phyloP scores from a whole-genome alignment of 2,113 vertebrate species.

The Cheirogaleus medius region DNA sequence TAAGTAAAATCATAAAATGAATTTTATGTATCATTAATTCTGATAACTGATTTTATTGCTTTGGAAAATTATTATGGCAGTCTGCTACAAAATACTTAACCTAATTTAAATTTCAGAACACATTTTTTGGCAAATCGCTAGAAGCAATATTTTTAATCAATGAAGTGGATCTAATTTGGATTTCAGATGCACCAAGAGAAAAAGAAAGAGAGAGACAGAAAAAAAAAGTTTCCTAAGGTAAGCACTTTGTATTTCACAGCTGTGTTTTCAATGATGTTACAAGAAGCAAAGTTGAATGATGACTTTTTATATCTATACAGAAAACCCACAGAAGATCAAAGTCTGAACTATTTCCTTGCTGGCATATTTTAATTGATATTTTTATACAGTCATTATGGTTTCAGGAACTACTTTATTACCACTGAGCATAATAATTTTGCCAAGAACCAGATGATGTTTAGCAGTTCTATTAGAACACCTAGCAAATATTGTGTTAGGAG shows the following conservation, averaged over 20 bases:
- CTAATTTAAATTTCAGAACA: constrained; percentile 84
- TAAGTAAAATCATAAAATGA: constrained; percentile 82
- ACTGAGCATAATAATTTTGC: not conserved
- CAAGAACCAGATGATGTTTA: not conserved
- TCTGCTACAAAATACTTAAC: constrained; percentile 83
- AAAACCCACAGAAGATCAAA: constrained; percentile 15
- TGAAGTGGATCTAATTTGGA: constrained; percentile 81
- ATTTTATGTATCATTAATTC: constrained; percentile 86
- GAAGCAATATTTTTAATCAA: constrained; percentile 85
- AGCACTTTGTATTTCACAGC: constrained; percentile 48
- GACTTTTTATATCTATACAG: constrained; percentile 29
- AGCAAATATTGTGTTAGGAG: not conserved
- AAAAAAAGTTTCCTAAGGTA: constrained; percentile 64
- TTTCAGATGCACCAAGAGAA: constrained; percentile 67
- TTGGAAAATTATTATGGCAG: constrained; percentile 82
- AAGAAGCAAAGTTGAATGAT: constrained; percentile 39
- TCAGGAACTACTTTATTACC: constrained; percentile 43
- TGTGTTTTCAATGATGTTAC: constrained; percentile 56
- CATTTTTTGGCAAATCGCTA: constrained; percentile 76
- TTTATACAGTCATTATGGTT: constrained; percentile 36
- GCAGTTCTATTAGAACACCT: not conserved
- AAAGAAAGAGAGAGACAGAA: not conserved
- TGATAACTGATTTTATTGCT: constrained; percentile 83
- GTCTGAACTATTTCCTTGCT: constrained; percentile 39
- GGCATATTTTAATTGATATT: constrained; percentile 37